A percentile compares a stretch with the other conserved stretches of the same genome.
phyloP scores from a whole-genome alignment of 1,140 invertebrate species.

The Pollicipes pollicipes region DNA sequence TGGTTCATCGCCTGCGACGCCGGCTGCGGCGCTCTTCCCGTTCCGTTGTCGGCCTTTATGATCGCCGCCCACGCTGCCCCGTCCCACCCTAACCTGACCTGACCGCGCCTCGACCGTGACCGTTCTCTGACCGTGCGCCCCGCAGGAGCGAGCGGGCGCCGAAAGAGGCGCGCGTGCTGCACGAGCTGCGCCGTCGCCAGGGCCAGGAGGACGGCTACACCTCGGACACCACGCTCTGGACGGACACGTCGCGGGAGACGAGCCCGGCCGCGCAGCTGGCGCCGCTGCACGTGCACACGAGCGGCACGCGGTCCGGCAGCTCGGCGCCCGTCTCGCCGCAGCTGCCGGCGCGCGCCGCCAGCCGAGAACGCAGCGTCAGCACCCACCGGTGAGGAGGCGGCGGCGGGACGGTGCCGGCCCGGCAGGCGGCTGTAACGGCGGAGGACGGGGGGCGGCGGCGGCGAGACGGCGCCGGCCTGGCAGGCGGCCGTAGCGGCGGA shows the following conservation, averaged over 20 bases:
- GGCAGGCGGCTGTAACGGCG: too few relatives aligned
- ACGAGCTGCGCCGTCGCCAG: conserved; percentile 33
- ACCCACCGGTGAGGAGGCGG: background rate
- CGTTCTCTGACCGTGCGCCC: too few relatives aligned
- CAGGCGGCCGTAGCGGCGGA: too few relatives aligned
- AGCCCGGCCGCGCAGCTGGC: conserved; percentile 27
- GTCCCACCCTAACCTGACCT: too few relatives aligned
- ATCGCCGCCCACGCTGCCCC: too few relatives aligned
- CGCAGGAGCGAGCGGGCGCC: conserved; percentile 41
- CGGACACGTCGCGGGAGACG: conserved; percentile 24
- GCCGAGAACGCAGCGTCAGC: background rate
- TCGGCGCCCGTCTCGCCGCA: background rate
- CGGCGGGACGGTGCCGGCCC: too few relatives aligned
- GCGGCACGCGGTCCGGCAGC: conserved; percentile 10
- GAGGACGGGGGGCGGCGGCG: background rate
- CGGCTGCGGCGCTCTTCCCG: too few relatives aligned
- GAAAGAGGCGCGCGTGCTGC: conserved; percentile 41
- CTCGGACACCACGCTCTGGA: conserved; percentile 53
- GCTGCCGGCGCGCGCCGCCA: background rate
- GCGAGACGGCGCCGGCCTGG: too few relatives aligned
- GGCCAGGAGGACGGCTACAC: conserved; percentile 42
- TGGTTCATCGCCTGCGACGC: too few relatives aligned
- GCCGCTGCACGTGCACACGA: conserved; percentile 44
- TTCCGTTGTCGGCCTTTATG: too few relatives aligned
- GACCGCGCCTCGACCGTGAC: too few relatives aligned